phyloP scores from a whole-genome alignment of 2,797 vertebrate genomes.

The Jordanella pulchra region DNA sequence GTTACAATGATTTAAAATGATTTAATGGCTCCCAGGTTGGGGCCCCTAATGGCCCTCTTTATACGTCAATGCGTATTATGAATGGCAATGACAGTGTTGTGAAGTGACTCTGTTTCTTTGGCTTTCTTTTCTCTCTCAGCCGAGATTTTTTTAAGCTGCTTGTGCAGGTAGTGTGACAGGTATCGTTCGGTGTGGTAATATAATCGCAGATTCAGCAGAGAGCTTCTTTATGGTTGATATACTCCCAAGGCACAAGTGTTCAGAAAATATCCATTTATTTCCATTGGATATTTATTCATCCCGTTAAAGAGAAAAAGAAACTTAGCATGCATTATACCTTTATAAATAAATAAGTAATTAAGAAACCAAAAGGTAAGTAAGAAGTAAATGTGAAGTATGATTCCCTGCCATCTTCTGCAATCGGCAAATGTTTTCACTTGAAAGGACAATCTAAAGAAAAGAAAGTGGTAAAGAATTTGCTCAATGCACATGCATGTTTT shows the following conservation, averaged over 20 bases:
- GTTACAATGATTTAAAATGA: constrained; percentile 99
- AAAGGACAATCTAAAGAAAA: too few species aligned
- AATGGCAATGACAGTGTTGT: constrained; percentile 99
- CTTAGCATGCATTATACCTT: background rate
- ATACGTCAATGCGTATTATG: constrained; percentile 99
- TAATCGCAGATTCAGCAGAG: constrained; percentile 45
- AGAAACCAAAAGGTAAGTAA: too few species aligned
- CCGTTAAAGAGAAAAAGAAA: background rate
- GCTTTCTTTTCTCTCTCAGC: constrained; percentile 66
- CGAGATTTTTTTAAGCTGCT: constrained; percentile 42
- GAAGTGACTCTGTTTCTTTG: constrained; percentile 90
- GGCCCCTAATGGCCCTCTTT: constrained; percentile 98
- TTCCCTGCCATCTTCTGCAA: background rate
- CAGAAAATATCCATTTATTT: constrained; percentile 51
- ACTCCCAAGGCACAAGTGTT: constrained; percentile 40
- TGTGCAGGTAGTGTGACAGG: constrained; percentile 82
- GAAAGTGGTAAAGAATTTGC: too few species aligned
- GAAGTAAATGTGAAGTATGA: background rate
- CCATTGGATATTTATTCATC: constrained; percentile 16
- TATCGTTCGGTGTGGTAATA: constrained; percentile 64
- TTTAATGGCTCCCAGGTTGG: constrained; percentile 99
- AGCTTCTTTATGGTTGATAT: constrained; percentile 45
- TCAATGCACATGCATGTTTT: too few species aligned
- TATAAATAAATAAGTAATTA: background rate
- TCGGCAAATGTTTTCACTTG: too few species aligned